Percentiles rank a stretch among this genome's conserved stretches.
Conservation (phyloP, 2,888 invertebrate species). For the Clistopyga incitator region DNA sequence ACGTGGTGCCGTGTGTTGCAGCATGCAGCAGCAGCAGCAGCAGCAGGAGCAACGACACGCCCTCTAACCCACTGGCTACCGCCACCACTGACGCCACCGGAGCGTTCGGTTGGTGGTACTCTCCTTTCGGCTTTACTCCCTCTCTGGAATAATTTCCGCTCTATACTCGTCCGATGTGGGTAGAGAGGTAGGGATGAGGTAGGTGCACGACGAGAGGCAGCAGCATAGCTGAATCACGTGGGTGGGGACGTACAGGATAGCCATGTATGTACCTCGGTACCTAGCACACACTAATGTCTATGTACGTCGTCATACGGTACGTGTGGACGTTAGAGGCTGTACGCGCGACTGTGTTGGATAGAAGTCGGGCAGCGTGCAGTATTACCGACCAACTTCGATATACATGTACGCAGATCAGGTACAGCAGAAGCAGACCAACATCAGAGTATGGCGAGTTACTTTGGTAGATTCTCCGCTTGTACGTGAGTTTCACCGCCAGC, state of each 20-base stretch:
- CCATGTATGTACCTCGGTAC: constrained; percentile 43
- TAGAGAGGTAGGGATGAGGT: constrained; percentile 34
- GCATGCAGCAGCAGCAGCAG: constrained; percentile 52
- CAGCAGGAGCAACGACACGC: constrained; percentile 69
- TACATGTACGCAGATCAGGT: constrained; percentile 30
- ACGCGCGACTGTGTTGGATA: constrained; percentile 20
- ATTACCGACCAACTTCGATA: constrained; percentile 44
- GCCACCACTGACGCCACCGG: constrained; percentile 61
- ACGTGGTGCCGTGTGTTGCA: constrained; percentile 41
- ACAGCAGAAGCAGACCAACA: constrained; percentile 45
- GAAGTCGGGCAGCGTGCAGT: constrained; percentile 35
- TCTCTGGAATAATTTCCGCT: constrained; percentile 60
- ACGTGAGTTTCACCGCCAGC: constrained; percentile 67
- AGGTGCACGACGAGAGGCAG: constrained; percentile 37
- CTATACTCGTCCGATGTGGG: constrained; percentile 47
- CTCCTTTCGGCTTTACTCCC: constrained; percentile 65
- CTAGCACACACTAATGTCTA: constrained; percentile 11
- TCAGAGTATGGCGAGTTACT: constrained; percentile 43
- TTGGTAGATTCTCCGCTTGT: constrained; percentile 44
- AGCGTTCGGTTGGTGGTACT: constrained; percentile 57
- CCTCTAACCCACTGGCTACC: constrained; percentile 67
- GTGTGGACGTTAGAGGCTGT: constrained; percentile 38
- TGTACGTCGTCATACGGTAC: constrained; percentile 13
- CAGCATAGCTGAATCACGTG: constrained; percentile 15
- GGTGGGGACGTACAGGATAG: constrained; percentile 54